Evolutionary conservation across 2,888 invertebrate species (phyloP).

Genomic region (Chrysodeixis includens): DNA sequence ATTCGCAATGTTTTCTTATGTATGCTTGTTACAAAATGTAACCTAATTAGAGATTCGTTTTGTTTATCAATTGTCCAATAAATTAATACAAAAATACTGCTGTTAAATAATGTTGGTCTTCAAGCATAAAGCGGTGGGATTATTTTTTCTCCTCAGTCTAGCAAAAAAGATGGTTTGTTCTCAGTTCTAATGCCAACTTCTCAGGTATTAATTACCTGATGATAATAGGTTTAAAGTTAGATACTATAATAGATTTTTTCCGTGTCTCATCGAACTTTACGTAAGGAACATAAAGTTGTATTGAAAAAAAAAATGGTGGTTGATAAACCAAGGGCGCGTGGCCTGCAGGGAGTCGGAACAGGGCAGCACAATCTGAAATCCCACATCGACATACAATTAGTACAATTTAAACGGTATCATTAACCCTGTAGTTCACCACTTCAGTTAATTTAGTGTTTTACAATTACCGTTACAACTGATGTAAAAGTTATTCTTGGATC

Average conservation of each 20-base stretch:
- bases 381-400: not conserved
- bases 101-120: too few relatives aligned
- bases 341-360: not conserved
- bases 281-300: not conserved
- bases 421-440: not conserved
- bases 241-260: not conserved
- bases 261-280: not conserved
- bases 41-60: too few relatives aligned
- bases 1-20: too few relatives aligned
- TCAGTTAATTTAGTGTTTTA: not conserved
- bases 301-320: not conserved
- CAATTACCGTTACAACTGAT: not conserved
- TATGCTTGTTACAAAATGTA: too few relatives aligned
- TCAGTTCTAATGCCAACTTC: not conserved
- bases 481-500: not conserved
- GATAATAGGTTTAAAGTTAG: conserved; percentile 1
- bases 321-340: not conserved
- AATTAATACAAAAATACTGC: not conserved
- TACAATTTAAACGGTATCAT: too few relatives aligned
- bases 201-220: not conserved
- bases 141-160: not conserved
- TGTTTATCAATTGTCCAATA: too few relatives aligned
- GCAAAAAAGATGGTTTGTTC: conserved; percentile 2
- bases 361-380: not conserved
- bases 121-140: conserved; percentile 2